Percentiles rank a stretch among this genome's conserved stretches.
These are phyloP conservation scores for Baronia brevicornis DNA, from an alignment of 2,888 invertebrate species.

Conservation along the genomic window DNA sequence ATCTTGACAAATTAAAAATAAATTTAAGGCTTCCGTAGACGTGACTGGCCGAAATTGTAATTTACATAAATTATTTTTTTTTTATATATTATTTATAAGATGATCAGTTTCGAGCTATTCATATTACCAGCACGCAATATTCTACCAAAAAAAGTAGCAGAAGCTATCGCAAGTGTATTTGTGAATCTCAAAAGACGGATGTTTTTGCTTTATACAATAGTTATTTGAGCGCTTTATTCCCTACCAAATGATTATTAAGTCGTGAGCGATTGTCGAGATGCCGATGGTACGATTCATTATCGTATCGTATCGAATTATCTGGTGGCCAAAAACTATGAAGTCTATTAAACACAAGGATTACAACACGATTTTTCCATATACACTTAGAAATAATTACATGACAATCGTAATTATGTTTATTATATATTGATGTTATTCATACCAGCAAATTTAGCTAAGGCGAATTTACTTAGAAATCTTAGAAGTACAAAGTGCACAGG, in stretches of 20 bases:
- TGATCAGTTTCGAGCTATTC: constrained; percentile 6
- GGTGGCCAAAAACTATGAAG: constrained; percentile 9
- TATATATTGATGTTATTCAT: no score
- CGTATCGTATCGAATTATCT: constrained; percentile 9
- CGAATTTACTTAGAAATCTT: no score
- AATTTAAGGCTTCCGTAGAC: constrained; percentile 9
- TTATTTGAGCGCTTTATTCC: constrained; percentile 26
- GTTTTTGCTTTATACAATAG: constrained; percentile 23
- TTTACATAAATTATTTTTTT: constrained; percentile 4
- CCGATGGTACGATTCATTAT: constrained; percentile 13
- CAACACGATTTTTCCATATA: no score
- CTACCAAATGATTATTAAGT: constrained; percentile 31
- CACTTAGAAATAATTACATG: no score
- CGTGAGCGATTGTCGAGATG: constrained; percentile 25
- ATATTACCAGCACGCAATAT: constrained; percentile 3
- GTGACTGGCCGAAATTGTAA: constrained; percentile 2
- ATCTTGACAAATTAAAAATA: constrained; percentile 6
- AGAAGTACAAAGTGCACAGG: no score
- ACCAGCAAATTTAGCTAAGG: no score
- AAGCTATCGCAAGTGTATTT: constrained; percentile 9
- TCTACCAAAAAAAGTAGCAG: constrained; percentile 5
- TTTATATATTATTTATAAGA: constrained; percentile 1
- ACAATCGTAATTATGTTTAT: no score
- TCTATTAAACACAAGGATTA: no score
- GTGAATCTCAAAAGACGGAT: constrained; percentile 8